phyloP scores from a whole-genome alignment of 2,888 invertebrate genomes.

The Plagiodera versicolora region DNA sequence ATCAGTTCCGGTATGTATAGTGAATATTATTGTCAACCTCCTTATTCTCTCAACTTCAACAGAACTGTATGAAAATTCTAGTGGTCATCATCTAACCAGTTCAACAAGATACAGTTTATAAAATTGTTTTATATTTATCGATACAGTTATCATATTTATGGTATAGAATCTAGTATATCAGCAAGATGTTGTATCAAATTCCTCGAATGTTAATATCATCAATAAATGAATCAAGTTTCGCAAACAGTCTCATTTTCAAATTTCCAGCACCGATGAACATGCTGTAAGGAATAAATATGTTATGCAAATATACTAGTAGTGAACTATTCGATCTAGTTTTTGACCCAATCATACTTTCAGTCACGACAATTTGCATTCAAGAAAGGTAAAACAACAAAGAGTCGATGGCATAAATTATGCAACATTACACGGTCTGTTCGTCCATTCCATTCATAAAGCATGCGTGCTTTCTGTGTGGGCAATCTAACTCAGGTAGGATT shows the following conservation, averaged over 20 bases:
- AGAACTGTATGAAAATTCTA: no score
- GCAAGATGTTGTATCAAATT: no score
- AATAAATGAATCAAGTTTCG: neutral
- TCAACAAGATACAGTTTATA: no score
- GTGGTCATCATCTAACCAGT: no score
- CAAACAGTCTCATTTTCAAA: neutral
- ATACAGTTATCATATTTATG: no score
- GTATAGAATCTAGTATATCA: no score
- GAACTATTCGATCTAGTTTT: conserved; percentile 22
- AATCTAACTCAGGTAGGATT: conserved; percentile 15
- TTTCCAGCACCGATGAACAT: neutral
- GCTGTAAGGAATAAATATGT: neutral
- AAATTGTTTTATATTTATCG: no score
- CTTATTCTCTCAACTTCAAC: no score
- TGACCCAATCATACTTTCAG: conserved; percentile 30
- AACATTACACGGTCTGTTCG: neutral
- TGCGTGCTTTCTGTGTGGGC: conserved; percentile 21
- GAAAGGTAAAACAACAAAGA: conserved; percentile 32
- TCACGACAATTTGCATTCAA: conserved; percentile 32
- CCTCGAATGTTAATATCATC: no score
- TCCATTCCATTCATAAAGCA: conserved; percentile 23
- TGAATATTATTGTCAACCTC: no score
- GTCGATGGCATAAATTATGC: conserved; percentile 32
- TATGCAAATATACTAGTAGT: conserved; percentile 5
- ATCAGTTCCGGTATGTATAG: no score